Base-by-base conservation (phyloP, 1,140 invertebrate species). In the Brachionus rotundiformis region DNA sequence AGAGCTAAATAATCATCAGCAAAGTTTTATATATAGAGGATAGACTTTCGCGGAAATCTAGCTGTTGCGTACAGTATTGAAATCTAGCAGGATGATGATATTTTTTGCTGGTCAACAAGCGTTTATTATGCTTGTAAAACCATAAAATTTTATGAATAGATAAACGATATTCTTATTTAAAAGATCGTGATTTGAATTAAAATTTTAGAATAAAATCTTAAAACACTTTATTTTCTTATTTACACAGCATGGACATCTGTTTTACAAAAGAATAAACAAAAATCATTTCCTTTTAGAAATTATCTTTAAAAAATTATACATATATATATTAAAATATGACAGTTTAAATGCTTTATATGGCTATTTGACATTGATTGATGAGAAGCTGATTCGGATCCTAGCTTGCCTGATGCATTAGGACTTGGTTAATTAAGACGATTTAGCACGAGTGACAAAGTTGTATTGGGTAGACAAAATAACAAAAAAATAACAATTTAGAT, bases 71-170 rank as follows among this genome's bases (percentile, higher is more conserved):
- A n/a, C n/a, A n/a, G n/a, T n/a, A n/a, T n/a, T n/a, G n/a, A n/a
- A n/a, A n/a, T n/a, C n/a, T n/a, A n/a, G n/a, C n/a, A n/a, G n/a
- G n/a, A n/a, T n/a, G n/a, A n/a, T n/a, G n/a, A n/a, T n/a, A 39
- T 10, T 2, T 39, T 39, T 39, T 10, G 13, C 5, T 39, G 7
- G 36, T 39, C 36, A 39, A 39, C 1, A 39, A 25, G 4, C 23
- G 19, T 54, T 54, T 54, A 54, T 54, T 4, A 54, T n/a, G 19
- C n/a, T 19, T 54, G 47, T 54, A 19, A 54, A 54, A 54, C 8
- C 47, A 54, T 54, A 54, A 54, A 54, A 54, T 25, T 54, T 54
- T 19, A 54, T 54, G 47, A 54, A 54, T 54, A 54, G 47, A 54
- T 54, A 54, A 54, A 54, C 23, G 47, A 1, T 19, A 23, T 25